phyloP scores from a whole-genome alignment of 2,113 vertebrate genomes.

The Gracilinanus agilis region DNA sequence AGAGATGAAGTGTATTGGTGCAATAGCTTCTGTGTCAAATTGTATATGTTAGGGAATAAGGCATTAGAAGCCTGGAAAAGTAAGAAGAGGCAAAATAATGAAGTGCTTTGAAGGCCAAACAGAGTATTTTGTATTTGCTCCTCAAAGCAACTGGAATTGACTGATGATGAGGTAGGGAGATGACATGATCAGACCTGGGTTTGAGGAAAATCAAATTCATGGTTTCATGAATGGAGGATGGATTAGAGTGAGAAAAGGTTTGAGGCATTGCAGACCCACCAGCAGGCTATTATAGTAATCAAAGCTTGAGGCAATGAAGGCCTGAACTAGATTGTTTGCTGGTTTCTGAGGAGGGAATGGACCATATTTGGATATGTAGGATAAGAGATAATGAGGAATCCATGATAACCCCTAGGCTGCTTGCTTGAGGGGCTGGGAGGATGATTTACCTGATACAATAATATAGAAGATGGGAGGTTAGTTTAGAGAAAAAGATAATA shows the following conservation, averaged over 20 bases:
- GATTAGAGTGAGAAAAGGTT: not conserved
- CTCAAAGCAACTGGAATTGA: not conserved
- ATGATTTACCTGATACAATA: not conserved
- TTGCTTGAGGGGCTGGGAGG: not conserved
- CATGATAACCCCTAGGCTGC: not conserved
- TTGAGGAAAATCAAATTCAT: not conserved
- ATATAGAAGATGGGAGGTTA: not conserved
- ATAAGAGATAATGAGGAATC: not conserved
- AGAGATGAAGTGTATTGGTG: not conserved
- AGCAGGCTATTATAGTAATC: not conserved
- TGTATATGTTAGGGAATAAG: not conserved
- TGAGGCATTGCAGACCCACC: not conserved
- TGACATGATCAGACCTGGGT: not conserved
- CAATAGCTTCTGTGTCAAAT: not conserved
- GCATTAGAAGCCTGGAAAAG: not conserved
- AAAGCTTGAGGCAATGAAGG: not conserved
- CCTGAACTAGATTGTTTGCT: not conserved
- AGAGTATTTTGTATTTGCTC: too few species aligned
- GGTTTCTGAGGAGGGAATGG: not conserved
- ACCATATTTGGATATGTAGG: not conserved
- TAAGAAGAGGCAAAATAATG: not conserved
- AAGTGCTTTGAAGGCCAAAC: not conserved
- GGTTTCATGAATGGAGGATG: not conserved
- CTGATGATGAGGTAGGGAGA: not conserved
- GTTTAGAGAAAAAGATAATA: too few species aligned